Base-by-base conservation (phyloP, 2,888 invertebrate genomes). In the Salpingus planirostris region DNA sequence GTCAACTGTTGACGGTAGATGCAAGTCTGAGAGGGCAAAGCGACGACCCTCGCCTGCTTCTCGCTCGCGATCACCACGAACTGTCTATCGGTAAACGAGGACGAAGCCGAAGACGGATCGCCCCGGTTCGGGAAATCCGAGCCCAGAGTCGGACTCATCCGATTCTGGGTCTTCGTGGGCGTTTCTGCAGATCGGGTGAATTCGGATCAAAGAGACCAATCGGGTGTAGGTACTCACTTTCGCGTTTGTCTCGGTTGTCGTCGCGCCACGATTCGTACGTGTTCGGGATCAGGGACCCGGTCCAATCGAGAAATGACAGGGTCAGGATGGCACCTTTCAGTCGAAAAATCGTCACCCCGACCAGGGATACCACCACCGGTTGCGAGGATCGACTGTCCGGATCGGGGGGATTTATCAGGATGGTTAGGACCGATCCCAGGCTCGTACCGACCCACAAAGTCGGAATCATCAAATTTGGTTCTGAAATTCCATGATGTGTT, bases 401-500 rank as follows among this genome's bases (percentile, higher is more conserved):
- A 55, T 84, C 80, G 38, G 84, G 79, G 49, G 86, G 80, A 61
- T 77, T 83, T 60, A 97, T 79, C 65, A 86, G 80, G 66, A 97
- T 80, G 43, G 93, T 91, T 56, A 97, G 76, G 61, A 95, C 89
- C 37, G 96, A 93, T 54, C 98, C 98, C 54, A 90, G 75, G 65
- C 91, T 92, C 49, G 96, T 97, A 55, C 98, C 97, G 55, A 97
- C 83, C 97, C 97, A 98, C 46, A 98, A 70, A 52, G 93, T 93
- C 48, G 97, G 93, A 54, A 74, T 67, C 59, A 84, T 73, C 52
- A 80, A 75, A 63, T 78, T 77, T 52, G 85, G 80, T 70, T 95
- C 95, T 93, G 64, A 13, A 57, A 54, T 37, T 38, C 33, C 39
- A 40, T 21, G 29, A n/a, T n/a, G n/a, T n/a, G n/a, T n/a, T n/a